Conservation (phyloP, 92 coral and sea anemone species). For the Porites lobata region DNA sequence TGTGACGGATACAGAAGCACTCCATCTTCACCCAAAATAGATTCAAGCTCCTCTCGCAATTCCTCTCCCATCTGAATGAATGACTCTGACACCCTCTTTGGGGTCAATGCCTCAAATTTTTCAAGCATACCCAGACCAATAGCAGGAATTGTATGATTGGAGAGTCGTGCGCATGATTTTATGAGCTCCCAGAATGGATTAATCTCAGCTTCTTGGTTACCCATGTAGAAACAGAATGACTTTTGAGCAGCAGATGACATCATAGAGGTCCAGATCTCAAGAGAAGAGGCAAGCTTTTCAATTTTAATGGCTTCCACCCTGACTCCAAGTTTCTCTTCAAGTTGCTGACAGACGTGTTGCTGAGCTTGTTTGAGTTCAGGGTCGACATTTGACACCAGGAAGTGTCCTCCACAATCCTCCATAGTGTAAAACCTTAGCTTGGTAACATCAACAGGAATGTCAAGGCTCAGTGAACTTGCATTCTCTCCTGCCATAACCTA, state of each 20-base stretch:
- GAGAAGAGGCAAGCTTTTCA: conserved; percentile 83
- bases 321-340: conserved; percentile 74
- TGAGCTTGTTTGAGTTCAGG: conserved; percentile 84
- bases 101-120: conserved; percentile 80
- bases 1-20: conserved; percentile 92
- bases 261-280: conserved; percentile 93
- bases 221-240: conserved; percentile 89
- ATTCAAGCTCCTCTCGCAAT: conserved; percentile 82
- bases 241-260: conserved; percentile 91
- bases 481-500: conserved; percentile 92
- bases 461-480: conserved; percentile 68
- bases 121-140: conserved; percentile 90
- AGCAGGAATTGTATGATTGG: conserved; percentile 93
- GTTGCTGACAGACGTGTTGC: conserved; percentile 73
- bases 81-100: conserved; percentile 72
- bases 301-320: conserved; percentile 76
- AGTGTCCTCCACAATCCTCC: conserved; percentile 79
- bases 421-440: conserved; percentile 82
- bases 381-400: conserved; percentile 80
- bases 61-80: conserved; percentile 78
- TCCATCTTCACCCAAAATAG: conserved; percentile 89
- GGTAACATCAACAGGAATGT: conserved; percentile 68
- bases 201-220: conserved; percentile 58
- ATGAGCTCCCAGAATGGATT: conserved; percentile 93
- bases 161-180: conserved; percentile 83